These are phyloP conservation scores for Melikaiella ostensackeni DNA, from an alignment of 2,888 invertebrate genomes.

Conservation along the genomic window DNA sequence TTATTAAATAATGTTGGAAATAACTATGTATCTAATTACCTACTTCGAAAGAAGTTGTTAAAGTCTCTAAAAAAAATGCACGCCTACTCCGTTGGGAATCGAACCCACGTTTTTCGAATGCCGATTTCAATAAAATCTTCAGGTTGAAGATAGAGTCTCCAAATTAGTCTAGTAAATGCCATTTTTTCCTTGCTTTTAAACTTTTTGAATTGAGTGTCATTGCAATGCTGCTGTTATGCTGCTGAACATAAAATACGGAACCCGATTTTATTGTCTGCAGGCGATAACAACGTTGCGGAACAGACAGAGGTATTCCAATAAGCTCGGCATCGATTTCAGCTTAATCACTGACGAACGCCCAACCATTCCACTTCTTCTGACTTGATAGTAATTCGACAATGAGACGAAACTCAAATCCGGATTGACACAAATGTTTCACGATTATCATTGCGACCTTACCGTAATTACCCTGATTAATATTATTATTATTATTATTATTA, in stretches of 20 bases:
- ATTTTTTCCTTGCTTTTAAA: not conserved
- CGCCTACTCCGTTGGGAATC: no score
- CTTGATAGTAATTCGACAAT: not conserved
- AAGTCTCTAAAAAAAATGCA: no score
- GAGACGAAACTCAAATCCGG: not conserved
- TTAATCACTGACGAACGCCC: constrained; percentile 2
- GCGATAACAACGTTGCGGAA: not conserved
- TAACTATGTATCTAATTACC: no score
- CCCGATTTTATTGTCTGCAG: not conserved
- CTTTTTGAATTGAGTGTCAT: not conserved
- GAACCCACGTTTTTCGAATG: no score
- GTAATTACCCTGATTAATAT: no score
- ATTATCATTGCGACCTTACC: not conserved
- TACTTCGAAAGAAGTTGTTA: no score
- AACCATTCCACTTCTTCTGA: not conserved
- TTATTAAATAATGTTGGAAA: no score
- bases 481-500: no score
- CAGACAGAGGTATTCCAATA: not conserved
- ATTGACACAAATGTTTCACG: not conserved
- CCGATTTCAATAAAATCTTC: no score
- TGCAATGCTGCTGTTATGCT: not conserved
- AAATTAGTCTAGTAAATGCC: no score
- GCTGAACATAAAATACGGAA: not conserved
- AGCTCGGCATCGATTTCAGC: constrained; percentile 8
- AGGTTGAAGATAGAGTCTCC: no score